A percentile compares a stretch with the other conserved stretches of the same genome.
Evolutionary conservation across 2,113 vertebrate species (phyloP).

Genomic region (Gorsachius goisagi): DNA sequence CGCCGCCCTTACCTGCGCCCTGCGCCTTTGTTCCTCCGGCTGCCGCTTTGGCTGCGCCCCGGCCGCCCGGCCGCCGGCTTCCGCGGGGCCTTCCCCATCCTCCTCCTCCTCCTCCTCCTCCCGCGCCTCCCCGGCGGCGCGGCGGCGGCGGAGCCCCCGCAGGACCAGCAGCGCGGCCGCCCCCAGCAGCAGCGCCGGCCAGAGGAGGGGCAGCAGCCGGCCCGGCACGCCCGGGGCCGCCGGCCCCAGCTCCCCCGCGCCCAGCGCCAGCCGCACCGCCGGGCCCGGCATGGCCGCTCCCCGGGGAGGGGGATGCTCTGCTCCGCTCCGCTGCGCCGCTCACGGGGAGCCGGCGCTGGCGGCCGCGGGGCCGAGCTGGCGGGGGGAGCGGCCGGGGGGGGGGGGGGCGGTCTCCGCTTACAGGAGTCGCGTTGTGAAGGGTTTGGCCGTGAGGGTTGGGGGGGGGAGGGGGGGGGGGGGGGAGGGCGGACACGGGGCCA

Average conservation of each 20-base stretch:
- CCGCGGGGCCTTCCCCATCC: not conserved
- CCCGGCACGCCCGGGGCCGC: not conserved
- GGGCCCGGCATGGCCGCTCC: not conserved
- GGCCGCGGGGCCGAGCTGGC: too few relatives aligned
- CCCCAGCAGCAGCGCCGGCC: not conserved
- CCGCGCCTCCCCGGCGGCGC: not conserved
- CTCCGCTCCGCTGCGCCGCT: too few relatives aligned
- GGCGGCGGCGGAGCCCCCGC: not conserved
- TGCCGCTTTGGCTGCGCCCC: not conserved
- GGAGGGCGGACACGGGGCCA: not conserved
- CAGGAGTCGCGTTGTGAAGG: not conserved
- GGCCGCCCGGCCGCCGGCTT: not conserved
- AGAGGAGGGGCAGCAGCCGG: not conserved
- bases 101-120: not conserved
- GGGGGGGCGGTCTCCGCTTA: not conserved
- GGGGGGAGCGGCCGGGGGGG: too few relatives aligned
- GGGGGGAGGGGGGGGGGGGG: too few relatives aligned
- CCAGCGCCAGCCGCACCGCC: not conserved
- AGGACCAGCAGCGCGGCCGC: not conserved
- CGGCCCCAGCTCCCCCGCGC: not conserved
- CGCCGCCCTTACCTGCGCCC: not conserved
- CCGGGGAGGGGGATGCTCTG: not conserved
- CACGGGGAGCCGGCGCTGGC: too few relatives aligned
- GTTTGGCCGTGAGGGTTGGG: not conserved
- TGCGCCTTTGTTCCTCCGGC: constrained; percentile 16